These are phyloP conservation scores for Holacanthella duospinosa DNA, from an alignment of 2,888 invertebrate species.

Conservation along the genomic window DNA sequence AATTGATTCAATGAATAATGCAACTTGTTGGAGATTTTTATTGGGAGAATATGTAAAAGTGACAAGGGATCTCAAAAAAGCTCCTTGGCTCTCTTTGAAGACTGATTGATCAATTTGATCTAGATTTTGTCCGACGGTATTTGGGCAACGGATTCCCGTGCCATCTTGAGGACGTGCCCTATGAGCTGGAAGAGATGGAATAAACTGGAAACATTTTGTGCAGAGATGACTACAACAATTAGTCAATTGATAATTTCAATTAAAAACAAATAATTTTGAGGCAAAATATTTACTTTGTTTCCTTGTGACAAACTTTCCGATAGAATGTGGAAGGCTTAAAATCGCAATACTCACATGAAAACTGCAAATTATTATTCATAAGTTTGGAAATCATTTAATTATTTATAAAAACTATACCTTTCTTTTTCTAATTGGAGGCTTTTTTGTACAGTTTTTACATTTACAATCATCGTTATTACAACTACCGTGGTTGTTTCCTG, in stretches of 20 bases:
- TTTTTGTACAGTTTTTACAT: no score
- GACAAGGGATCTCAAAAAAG: not conserved
- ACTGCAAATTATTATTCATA: not conserved
- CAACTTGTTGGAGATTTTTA: not conserved
- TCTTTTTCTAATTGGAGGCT: not conserved
- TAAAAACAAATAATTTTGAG: not conserved
- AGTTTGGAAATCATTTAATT: not conserved
- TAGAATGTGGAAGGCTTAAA: not conserved
- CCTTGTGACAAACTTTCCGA: not conserved
- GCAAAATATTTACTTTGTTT: not conserved
- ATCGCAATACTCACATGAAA: not conserved
- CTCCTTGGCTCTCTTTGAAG: not conserved
- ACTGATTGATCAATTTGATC: not conserved
- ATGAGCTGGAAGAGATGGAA: not conserved
- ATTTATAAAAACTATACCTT: no score
- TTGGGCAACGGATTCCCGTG: not conserved
- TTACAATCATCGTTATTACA: no score
- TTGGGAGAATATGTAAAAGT: not conserved
- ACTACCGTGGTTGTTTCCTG: no score
- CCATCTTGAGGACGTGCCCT: not conserved
- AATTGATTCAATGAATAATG: not conserved
- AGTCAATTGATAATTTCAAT: not conserved
- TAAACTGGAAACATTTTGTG: not conserved
- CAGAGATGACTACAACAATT: not conserved
- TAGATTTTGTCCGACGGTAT: not conserved